A percentile compares a stretch with the other conserved stretches of the same genome.
These are phyloP conservation scores for Ascidia mentula DNA, from an alignment of 23 tunicate genomes.

Conservation along the genomic window DNA sequence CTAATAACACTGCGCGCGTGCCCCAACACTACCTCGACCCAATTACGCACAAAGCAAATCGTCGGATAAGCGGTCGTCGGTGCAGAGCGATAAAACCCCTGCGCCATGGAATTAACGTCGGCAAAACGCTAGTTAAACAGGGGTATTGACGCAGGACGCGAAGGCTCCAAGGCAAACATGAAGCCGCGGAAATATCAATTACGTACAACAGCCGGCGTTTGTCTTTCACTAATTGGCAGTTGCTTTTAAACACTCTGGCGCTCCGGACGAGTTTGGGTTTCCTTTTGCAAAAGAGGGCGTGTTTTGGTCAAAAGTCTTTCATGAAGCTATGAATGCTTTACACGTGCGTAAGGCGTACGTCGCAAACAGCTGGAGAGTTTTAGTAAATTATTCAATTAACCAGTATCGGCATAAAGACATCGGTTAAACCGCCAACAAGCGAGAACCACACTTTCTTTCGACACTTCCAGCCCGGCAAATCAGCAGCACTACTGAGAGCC, in stretches of 20 bases:
- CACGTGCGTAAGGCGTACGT: no score
- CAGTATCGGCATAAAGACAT: no score
- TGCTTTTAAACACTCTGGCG: neutral
- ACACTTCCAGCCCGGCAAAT: no score
- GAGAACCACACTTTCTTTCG: no score
- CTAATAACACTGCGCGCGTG: no score
- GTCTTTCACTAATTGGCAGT: neutral
- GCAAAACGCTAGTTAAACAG: neutral
- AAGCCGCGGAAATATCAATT: neutral
- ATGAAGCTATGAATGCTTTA: no score
- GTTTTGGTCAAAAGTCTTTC: no score
- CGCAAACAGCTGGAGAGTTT: no score
- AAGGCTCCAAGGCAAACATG: neutral
- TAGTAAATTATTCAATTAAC: no score
- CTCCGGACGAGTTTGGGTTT: neutral
- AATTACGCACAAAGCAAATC: neutral
- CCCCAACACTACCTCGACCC: no score
- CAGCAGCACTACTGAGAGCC: no score
- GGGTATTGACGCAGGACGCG: neutral
- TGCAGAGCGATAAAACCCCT: neutral
- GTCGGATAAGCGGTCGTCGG: neutral
- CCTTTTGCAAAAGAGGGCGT: constrained; percentile 12
- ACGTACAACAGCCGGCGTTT: neutral
- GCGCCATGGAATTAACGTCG: neutral
- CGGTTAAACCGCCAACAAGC: no score